Evolutionary conservation across 2,797 vertebrate genomes (phyloP).

Genomic region (Typhlichthys eigenmanni): DNA sequence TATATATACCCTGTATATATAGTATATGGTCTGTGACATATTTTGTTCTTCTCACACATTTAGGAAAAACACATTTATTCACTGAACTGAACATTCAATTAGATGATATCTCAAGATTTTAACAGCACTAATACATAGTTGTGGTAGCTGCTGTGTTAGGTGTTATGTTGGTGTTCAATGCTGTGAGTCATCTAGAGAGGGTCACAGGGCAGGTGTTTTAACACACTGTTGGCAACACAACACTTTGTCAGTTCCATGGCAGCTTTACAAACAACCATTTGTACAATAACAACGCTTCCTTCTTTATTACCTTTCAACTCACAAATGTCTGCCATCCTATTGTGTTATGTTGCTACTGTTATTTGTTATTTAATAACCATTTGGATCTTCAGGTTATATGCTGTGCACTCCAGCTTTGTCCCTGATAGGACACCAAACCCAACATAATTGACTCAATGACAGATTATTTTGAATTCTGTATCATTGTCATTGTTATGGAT

Average conservation of each 20-base stretch:
- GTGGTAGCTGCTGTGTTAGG: neutral
- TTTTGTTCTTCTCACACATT: neutral
- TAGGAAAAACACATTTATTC: neutral
- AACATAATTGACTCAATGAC: constrained; percentile 66
- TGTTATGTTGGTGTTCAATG: neutral
- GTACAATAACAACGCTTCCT: constrained; percentile 21
- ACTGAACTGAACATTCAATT: constrained; percentile 3
- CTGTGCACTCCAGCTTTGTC: constrained; percentile 60
- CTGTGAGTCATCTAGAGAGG: constrained; percentile 1
- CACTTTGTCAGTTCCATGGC: neutral
- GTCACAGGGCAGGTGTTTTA: constrained; percentile 9
- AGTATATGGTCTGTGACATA: neutral
- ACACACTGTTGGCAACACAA: constrained; percentile 1
- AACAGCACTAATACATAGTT: neutral
- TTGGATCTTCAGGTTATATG: constrained; percentile 32
- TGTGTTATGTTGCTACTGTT: neutral
- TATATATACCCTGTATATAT: too few relatives aligned
- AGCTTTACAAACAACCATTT: constrained; percentile 8
- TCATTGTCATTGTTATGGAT: constrained; percentile 51
- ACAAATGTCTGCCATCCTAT: constrained; percentile 6
- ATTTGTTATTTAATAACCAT: constrained; percentile 41
- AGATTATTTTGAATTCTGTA: constrained; percentile 45
- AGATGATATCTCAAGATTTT: neutral
- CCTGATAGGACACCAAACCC: constrained; percentile 55
- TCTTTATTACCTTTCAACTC: constrained; percentile 12